These are phyloP conservation scores for Panagrolaimus sp. DNA, from an alignment of 1,140 invertebrate genomes.

Conservation along the genomic window DNA sequence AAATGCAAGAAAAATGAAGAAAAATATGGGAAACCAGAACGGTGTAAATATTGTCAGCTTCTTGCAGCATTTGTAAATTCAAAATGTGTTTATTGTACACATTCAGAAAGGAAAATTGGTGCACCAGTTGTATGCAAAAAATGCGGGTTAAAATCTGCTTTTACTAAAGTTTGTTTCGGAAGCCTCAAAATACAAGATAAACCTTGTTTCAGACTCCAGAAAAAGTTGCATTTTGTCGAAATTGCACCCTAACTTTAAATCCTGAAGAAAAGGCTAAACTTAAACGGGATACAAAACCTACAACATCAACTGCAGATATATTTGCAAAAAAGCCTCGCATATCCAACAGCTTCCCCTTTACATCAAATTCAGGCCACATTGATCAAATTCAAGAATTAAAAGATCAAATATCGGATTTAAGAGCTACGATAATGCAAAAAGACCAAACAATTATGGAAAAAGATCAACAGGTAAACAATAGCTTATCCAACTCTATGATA, in stretches of 20 bases:
- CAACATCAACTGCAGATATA: neutral
- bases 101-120: slow-evolving; percentile 39
- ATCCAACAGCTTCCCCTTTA: too few relatives aligned
- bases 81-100: slow-evolving; percentile 43
- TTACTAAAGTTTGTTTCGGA: slow-evolving; percentile 19
- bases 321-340: too few relatives aligned
- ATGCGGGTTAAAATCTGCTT: slow-evolving; percentile 36
- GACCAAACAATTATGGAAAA: slow-evolving; percentile 35
- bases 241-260: neutral
- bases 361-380: slow-evolving; percentile 14
- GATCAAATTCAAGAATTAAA: slow-evolving; percentile 34
- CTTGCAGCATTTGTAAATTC: slow-evolving; percentile 46
- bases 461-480: slow-evolving; percentile 25
- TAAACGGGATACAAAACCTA: neutral
- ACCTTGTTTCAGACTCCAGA: neutral
- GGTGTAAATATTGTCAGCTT: slow-evolving; percentile 42
- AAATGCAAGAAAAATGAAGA: slow-evolving; percentile 43
- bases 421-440: slow-evolving; percentile 11
- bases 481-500: neutral
- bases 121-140: slow-evolving; percentile 32
- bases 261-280: slow-evolving; percentile 22
- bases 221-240: slow-evolving; percentile 32
- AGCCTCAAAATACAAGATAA: neutral
- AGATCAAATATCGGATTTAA: slow-evolving; percentile 34
- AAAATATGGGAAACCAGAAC: slow-evolving; percentile 41